Percentiles rank a stretch among this genome's conserved stretches.
phyloP scores from a whole-genome alignment of 2,797 vertebrate species.

The Lophotriccus pileatus region DNA sequence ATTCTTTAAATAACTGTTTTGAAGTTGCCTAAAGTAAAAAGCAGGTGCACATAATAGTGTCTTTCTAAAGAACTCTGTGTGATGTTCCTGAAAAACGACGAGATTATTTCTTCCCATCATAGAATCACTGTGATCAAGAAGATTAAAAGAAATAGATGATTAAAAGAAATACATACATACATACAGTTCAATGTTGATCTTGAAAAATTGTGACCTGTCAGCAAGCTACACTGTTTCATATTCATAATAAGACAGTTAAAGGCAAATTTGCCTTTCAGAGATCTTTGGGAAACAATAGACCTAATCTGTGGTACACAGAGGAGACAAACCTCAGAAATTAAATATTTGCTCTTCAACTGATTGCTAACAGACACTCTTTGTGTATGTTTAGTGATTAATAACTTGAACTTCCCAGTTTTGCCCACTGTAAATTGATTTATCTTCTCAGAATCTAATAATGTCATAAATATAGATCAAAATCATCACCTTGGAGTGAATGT shows the following conservation, averaged over 20 bases:
- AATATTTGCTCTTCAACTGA: background rate
- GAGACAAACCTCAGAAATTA: background rate
- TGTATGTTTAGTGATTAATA: background rate
- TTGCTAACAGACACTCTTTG: background rate
- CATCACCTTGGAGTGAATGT: background rate
- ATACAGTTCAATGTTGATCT: background rate
- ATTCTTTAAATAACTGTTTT: constrained; percentile 21
- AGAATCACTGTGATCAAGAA: constrained; percentile 11
- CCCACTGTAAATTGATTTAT: background rate
- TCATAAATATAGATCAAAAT: background rate
- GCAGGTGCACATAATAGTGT: background rate
- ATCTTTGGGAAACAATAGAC: background rate
- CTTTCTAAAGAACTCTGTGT: background rate
- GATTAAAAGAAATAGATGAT: constrained; percentile 43
- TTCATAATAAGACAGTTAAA: background rate
- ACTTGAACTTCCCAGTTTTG: background rate
- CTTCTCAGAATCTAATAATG: background rate
- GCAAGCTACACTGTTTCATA: background rate
- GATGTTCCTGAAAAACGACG: constrained; percentile 8
- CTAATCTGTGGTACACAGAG: background rate
- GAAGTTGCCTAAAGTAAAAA: background rate
- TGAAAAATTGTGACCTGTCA: background rate
- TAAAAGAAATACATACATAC: background rate
- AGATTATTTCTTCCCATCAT: background rate
- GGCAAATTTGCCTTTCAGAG: background rate